Conservation (phyloP, 2,113 vertebrate species). For the Galbula dea region DNA sequence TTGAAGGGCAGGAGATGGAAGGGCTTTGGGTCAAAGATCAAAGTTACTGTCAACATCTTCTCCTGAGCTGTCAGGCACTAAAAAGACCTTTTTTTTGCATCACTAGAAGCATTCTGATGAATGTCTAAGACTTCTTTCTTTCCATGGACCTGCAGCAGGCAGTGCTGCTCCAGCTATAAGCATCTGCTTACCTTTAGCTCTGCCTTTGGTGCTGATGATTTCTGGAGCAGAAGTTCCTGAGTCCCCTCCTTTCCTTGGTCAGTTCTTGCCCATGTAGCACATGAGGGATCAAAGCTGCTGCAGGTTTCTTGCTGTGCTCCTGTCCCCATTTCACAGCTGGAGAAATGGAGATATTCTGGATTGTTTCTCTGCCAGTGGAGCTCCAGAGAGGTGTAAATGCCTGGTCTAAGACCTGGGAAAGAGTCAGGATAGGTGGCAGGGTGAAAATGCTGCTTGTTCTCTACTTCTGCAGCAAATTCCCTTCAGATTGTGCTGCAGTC, state of each 20-base stretch:
- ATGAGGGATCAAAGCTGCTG: background rate
- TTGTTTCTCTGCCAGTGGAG: background rate
- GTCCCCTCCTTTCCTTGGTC: background rate
- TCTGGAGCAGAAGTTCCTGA: background rate
- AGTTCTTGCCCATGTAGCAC: background rate
- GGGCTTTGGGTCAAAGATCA: background rate
- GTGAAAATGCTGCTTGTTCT: slow-evolving; percentile 12
- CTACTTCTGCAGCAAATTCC: background rate
- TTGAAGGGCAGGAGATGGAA: background rate
- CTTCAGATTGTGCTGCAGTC: background rate
- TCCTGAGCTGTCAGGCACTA: background rate
- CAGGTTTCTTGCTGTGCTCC: background rate
- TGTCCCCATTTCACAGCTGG: slow-evolving; percentile 3
- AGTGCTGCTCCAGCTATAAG: background rate
- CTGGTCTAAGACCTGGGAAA: background rate
- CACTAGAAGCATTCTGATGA: background rate
- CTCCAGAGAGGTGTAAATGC: slow-evolving; percentile 36
- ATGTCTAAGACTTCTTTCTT: background rate
- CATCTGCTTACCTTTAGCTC: background rate
- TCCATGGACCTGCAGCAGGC: background rate
- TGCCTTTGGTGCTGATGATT: background rate
- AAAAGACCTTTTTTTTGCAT: background rate
- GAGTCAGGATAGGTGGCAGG: background rate
- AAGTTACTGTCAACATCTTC: background rate
- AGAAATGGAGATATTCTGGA: background rate